These are phyloP conservation scores for Aphidoletes aphidimyza DNA, from an alignment of 2,888 invertebrate species.

Conservation along the genomic window DNA sequence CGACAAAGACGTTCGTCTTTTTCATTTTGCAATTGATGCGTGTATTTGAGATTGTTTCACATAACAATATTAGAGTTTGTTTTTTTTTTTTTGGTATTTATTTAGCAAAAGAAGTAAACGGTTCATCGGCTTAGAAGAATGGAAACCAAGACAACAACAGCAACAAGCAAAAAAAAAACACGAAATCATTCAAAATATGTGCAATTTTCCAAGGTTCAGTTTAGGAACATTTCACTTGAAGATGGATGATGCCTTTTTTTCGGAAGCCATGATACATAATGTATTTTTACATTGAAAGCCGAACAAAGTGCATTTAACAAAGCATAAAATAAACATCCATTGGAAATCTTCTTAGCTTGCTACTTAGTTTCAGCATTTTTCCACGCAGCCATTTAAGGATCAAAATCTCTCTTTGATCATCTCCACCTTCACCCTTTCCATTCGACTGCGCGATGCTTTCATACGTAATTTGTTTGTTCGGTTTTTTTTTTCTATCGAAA, in stretches of 20 bases:
- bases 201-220: not conserved
- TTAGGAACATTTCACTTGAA: not conserved
- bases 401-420: too few species aligned
- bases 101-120: not conserved
- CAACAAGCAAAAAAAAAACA: not conserved
- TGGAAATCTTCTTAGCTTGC: not conserved
- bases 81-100: not conserved
- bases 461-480: not conserved
- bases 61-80: too few species aligned
- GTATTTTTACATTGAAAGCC: not conserved
- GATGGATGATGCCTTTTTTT: not conserved
- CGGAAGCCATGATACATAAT: too few species aligned
- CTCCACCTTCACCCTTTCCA: not conserved
- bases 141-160: not conserved
- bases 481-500: not conserved
- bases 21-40: not conserved
- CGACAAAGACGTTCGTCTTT: too few species aligned
- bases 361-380: not conserved
- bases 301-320: conserved; percentile 6
- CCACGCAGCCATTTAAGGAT: too few species aligned
- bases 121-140: not conserved
- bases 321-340: conserved; percentile 19
- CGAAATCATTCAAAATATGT: not conserved
- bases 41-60: too few species aligned
- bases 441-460: not conserved